These are phyloP conservation scores for Dicrostonyx torquatus DNA, from an alignment of 2,797 vertebrate genomes.

Conservation along the genomic window DNA sequence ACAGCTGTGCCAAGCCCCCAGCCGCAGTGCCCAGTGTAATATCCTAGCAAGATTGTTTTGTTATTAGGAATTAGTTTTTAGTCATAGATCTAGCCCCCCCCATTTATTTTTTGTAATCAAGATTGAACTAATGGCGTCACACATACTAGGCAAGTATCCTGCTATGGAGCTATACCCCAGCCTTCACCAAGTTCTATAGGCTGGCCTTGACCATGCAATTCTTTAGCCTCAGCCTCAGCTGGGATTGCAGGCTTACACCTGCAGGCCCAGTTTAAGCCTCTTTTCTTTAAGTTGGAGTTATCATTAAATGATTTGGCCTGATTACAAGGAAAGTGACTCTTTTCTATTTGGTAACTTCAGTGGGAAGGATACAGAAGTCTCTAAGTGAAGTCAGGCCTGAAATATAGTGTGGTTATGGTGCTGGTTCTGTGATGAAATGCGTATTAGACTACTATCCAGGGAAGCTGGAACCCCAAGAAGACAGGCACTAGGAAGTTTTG, in stretches of 20 bases:
- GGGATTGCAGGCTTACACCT: not conserved
- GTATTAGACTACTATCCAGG: not conserved
- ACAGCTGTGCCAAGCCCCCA: not conserved
- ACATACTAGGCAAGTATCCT: not conserved
- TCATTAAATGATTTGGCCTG: not conserved
- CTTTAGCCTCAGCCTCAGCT: not conserved
- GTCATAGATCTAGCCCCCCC: not conserved
- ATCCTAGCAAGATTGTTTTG: not conserved
- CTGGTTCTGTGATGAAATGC: not conserved
- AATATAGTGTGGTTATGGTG: not conserved
- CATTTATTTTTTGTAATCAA: not conserved
- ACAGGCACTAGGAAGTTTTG: not conserved
- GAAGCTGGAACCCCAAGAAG: not conserved
- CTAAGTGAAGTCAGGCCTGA: not conserved
- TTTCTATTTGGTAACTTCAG: not conserved
- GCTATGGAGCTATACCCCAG: not conserved
- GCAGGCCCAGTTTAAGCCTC: not conserved
- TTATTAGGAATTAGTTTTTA: not conserved
- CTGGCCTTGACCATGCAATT: not conserved
- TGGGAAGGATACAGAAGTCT: not conserved
- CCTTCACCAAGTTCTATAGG: not conserved
- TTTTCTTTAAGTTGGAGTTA: not conserved
- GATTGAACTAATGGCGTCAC: not conserved
- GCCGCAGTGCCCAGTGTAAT: not conserved
- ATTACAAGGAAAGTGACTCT: not conserved